phyloP scores from a whole-genome alignment of 2,113 vertebrate genomes.

The Edolisoma coerulescens region DNA sequence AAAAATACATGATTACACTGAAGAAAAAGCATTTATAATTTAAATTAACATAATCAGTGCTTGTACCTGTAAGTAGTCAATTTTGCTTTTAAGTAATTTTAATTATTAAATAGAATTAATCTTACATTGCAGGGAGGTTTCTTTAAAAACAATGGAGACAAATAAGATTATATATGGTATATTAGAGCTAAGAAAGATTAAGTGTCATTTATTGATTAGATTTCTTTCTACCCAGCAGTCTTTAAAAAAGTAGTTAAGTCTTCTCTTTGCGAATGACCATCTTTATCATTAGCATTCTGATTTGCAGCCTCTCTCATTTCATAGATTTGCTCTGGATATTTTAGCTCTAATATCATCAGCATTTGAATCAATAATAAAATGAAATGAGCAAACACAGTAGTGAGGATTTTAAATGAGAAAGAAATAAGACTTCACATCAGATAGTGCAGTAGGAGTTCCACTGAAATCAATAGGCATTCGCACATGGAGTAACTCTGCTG shows the following conservation, averaged over 20 bases:
- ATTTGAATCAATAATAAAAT: neutral
- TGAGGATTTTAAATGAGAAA: conserved; percentile 5
- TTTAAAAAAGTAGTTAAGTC: neutral
- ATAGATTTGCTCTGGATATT: neutral
- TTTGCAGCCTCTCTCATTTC: neutral
- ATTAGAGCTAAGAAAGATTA: neutral
- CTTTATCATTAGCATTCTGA: neutral
- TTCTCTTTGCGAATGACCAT: neutral
- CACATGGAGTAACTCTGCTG: neutral
- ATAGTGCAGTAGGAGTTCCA: neutral
- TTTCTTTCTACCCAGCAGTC: neutral
- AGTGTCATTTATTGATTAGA: neutral
- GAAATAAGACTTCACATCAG: neutral
- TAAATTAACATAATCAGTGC: conserved; percentile 71
- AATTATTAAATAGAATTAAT: conserved; percentile 64
- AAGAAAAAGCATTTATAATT: conserved; percentile 67
- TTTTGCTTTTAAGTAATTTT: conserved; percentile 68
- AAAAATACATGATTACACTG: conserved; percentile 53
- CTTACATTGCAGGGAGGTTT: conserved; percentile 13
- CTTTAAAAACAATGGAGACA: conserved; percentile 40
- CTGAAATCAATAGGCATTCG: neutral
- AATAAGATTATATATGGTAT: conserved; percentile 29
- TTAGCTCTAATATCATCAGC: neutral
- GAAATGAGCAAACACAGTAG: neutral
- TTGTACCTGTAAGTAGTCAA: conserved; percentile 64